Evolutionary conservation across 2,113 vertebrate species (phyloP).

Genomic region (Sapajus apella): DNA sequence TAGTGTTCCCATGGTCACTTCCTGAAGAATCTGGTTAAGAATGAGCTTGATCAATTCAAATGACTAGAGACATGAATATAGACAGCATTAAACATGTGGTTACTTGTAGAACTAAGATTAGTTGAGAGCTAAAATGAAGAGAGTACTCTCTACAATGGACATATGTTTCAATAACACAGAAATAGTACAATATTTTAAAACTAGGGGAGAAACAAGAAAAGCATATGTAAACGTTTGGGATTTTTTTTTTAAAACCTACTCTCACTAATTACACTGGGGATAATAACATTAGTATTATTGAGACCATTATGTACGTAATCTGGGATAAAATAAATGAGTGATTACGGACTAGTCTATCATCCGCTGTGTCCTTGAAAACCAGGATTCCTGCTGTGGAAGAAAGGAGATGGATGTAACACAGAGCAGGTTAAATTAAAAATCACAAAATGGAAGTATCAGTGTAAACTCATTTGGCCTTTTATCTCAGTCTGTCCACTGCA

Average conservation of each 20-base stretch:
- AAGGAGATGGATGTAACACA: neutral
- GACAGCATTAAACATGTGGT: neutral
- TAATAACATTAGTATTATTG: neutral
- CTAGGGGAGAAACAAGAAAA: neutral
- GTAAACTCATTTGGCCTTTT: neutral
- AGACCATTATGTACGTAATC: neutral
- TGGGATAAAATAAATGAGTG: neutral
- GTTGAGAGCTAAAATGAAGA: neutral
- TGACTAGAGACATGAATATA: neutral
- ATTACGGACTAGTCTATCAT: neutral
- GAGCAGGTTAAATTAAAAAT: neutral
- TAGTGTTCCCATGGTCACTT: neutral
- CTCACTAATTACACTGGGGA: neutral
- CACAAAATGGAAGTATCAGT: neutral
- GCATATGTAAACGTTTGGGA: neutral
- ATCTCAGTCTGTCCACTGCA: neutral
- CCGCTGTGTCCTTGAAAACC: neutral
- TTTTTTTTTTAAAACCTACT: neutral
- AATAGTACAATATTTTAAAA: neutral
- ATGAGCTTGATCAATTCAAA: neutral
- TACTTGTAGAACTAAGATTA: neutral
- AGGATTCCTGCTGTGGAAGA: neutral
- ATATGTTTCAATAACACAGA: neutral
- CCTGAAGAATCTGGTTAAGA: neutral
- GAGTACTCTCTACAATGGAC: neutral